Base-by-base conservation (phyloP, 2,113 vertebrate species). In the Oreamnos americanus region DNA sequence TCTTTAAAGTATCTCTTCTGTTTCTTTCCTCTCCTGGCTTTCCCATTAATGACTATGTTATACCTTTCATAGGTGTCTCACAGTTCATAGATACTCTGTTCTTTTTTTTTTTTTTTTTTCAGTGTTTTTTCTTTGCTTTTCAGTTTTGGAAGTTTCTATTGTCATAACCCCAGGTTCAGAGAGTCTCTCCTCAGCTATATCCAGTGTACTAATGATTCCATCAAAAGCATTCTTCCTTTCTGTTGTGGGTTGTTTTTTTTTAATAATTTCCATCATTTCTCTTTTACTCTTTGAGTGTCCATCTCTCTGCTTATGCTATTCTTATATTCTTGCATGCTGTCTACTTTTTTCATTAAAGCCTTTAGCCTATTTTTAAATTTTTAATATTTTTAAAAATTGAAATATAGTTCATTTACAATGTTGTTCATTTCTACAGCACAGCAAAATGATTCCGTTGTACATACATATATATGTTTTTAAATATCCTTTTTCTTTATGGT, bases 91-190 rank as follows among this genome's bases (percentile, higher is more conserved):
- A 19, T 39, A 39, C 19, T 78, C 45, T 57, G 30, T 10, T 78
- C 0, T 5, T 19, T n/a, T 49, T 9, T 30, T 30, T 12, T 30
- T 30, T 12, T 7, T 6, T 25, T 39, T 17, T 17, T 0, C 26
- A 7, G n/a, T 21, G 21, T 62, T 71, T 26, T 43, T 45, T 91
- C 28, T 71, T 86, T n/a, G 81, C 87, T 91, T 90, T 81, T 79
- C 49, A 67, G 8, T 67, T 85, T 26, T 9, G 87, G 33, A 57
- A 53, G 19, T 67, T 60, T 74, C 60, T 82, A 7, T 17, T n/a
- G 71, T 55, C 79, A 64, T 23, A 62, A 10, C 64, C 45, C 57
- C 86, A 36, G 26, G 82, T 4, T 17, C 81, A 13, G 30, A 89
- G 57, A 14, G 6, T n/a, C 26, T 43, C 60, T 60, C 47, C 39